These are phyloP conservation scores for Chaetogeoica ovagalla DNA, from an alignment of 2,888 invertebrate genomes.

Conservation along the genomic window DNA sequence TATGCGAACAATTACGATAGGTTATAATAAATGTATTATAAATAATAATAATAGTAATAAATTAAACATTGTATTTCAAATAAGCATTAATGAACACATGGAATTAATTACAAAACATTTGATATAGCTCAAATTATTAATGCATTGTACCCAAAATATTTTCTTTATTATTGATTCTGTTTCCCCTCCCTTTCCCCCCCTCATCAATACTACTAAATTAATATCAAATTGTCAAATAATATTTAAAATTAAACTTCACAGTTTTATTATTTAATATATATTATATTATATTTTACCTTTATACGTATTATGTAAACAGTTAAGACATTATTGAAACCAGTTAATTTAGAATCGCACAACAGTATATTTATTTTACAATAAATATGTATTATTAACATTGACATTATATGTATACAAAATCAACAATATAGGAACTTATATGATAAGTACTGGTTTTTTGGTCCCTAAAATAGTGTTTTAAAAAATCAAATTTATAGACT, in stretches of 20 bases:
- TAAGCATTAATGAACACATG: conserved; percentile 52
- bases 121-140: conserved; percentile 22
- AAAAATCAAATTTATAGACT: conserved; percentile 26
- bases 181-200: too few species aligned
- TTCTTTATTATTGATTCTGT: not conserved
- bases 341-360: too few species aligned
- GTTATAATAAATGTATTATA: conserved; percentile 30
- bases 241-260: too few species aligned
- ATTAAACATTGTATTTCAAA: conserved; percentile 15
- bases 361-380: conserved; percentile 4
- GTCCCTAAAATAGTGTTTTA: conserved; percentile 32
- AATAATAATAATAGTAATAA: conserved; percentile 25
- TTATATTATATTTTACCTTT: too few species aligned
- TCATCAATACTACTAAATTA: conserved; percentile 4
- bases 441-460: conserved; percentile 43
- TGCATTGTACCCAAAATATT: not conserved
- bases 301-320: too few species aligned
- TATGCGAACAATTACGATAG: not conserved
- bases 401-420: conserved; percentile 2
- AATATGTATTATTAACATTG: conserved; percentile 5
- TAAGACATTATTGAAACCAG: too few species aligned
- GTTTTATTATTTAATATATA: not conserved
- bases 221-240: not conserved
- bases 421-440: conserved; percentile 42
- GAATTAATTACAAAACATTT: conserved; percentile 37